These are phyloP conservation scores for Heliconius ethilla DNA, from an alignment of 2,888 invertebrate species.

Conservation along the genomic window DNA sequence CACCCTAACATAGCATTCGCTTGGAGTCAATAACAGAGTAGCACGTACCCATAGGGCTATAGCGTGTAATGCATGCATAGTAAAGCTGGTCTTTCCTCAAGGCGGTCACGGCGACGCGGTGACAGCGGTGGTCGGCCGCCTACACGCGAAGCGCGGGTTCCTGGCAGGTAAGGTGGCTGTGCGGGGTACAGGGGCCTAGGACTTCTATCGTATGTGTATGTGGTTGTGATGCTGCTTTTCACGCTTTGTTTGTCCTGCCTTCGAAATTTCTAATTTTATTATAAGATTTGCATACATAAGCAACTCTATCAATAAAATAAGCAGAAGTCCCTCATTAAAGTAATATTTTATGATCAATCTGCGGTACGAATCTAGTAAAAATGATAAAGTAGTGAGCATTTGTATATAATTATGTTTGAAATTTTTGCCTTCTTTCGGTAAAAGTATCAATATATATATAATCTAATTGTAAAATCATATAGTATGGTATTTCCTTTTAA, in stretches of 20 bases:
- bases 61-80: constrained; percentile 40
- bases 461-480: neutral
- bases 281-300: neutral
- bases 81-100: constrained; percentile 47
- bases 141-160: constrained; percentile 49
- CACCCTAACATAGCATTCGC: constrained; percentile 30
- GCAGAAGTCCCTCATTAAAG: too few relatives aligned
- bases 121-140: constrained; percentile 44
- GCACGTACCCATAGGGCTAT: constrained; percentile 21
- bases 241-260: neutral
- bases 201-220: constrained; percentile 11
- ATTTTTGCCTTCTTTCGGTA: too few relatives aligned
- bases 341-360: too few relatives aligned
- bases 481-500: neutral
- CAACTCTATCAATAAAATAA: neutral
- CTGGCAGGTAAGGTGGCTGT: constrained; percentile 47
- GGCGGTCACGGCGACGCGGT: constrained; percentile 45
- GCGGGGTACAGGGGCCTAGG: neutral
- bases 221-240: neutral
- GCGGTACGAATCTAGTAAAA: too few relatives aligned
- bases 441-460: neutral
- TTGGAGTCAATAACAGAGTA: constrained; percentile 24
- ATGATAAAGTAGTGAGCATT: too few relatives aligned
- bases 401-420: too few relatives aligned
- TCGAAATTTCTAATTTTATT: neutral